Evolutionary conservation across 2,113 vertebrate genomes (phyloP).

Genomic region (Salminus brasiliensis): DNA sequence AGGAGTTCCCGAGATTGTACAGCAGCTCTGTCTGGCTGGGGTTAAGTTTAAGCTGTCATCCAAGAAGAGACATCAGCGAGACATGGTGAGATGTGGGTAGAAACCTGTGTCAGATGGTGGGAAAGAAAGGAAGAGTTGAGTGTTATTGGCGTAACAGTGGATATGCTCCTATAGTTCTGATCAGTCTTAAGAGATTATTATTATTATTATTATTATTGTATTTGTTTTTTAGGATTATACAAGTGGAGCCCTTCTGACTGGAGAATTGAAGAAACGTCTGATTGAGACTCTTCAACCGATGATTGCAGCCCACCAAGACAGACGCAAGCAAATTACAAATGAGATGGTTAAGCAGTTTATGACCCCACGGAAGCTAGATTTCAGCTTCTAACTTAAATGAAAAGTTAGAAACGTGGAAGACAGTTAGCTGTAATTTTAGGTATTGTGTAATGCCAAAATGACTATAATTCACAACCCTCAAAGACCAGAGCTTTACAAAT

Average conservation of each 20-base stretch:
- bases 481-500: background rate
- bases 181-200: too few relatives aligned
- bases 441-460: background rate
- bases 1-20: too few relatives aligned
- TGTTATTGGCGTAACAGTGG: too few relatives aligned
- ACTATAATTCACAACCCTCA: background rate
- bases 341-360: conserved; percentile 88
- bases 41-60: too few relatives aligned
- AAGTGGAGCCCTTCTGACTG: conserved; percentile 90
- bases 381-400: conserved; percentile 74
- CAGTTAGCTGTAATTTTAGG: background rate
- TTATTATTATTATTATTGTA: background rate
- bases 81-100: too few relatives aligned
- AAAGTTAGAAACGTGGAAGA: background rate
- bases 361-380: conserved; percentile 88
- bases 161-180: too few relatives aligned
- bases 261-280: conserved; percentile 92
- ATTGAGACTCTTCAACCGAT: conserved; percentile 92
- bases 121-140: too few relatives aligned
- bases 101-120: too few relatives aligned
- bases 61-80: too few relatives aligned
- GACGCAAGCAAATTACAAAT: conserved; percentile 86
- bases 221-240: conserved; percentile 83
- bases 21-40: too few relatives aligned
- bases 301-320: conserved; percentile 88